Evolutionary conservation across 2,888 invertebrate species (phyloP), one percentile per base, ranked within the genome.

Genomic region (Tortricodes alternella): DNA sequence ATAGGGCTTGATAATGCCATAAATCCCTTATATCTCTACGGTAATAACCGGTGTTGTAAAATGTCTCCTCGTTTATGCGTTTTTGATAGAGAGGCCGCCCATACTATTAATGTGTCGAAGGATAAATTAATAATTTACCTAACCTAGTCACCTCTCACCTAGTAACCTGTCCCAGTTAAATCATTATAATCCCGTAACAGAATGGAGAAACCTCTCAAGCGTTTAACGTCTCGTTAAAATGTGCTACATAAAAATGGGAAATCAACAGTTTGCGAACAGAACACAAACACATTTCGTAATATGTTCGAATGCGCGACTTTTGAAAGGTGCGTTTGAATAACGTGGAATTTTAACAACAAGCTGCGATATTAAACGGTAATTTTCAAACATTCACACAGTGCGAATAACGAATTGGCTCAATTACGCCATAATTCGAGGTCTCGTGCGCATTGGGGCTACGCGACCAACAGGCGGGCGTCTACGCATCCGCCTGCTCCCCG

Each of bases 351-450:
- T 41, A 52, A 38, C 48, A 29, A 16, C 46, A 24, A 43, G 24
- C 34, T 11, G 16, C 11, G 50, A n/a, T 29, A 16, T 38, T 48
- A 43, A 57, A 52, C 41, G 41, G 43, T 53, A 52, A 44, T 56
- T 52, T 61, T 56, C 38, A 34, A 35, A 27, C 46, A 41, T 43
- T 53, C 58, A 56, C 53, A 55, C 56, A 34, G 48, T 27, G 50
- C 51, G 23, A 37, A 58, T 58, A 52, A 46, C 60, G 63, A 66
- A 64, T 68, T 58, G 64, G 60, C 59, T 65, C 62, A 61, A 67
- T 68, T 68, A 65, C 62, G 52, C 58, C 62, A 65, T 61, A 62
- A 65, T 67, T 67, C 64, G 65, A 66, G 64, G 66, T 61, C 62
- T 66, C 59, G 35, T 59, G 61, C 44, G 53, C 62, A 57, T 63